Percentiles rank a stretch among this genome's conserved stretches.
Evolutionary conservation across 2,888 invertebrate genomes (phyloP).

Genomic region (Rhimphoctona megacephalus): DNA sequence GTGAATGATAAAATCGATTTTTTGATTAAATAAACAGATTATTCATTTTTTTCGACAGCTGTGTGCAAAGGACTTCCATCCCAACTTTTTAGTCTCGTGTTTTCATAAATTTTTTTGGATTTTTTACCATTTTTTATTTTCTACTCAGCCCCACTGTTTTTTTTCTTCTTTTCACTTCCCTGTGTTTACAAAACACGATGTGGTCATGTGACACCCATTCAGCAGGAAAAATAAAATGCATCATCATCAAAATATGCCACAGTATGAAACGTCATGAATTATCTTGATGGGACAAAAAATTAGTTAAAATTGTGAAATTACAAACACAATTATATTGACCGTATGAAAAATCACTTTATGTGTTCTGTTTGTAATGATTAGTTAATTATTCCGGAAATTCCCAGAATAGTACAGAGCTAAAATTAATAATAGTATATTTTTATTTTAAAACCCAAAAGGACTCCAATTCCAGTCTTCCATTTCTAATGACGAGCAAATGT

Average conservation of each 20-base stretch:
- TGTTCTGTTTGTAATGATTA: neutral
- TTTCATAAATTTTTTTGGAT: neutral
- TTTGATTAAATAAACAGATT: neutral
- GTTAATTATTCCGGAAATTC: neutral
- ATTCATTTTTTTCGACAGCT: neutral
- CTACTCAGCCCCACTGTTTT: neutral
- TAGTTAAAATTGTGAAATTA: neutral
- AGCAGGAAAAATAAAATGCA: neutral
- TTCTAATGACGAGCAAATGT: too few species aligned
- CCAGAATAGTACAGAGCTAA: neutral
- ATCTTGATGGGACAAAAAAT: neutral
- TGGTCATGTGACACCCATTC: neutral
- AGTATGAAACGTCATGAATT: neutral
- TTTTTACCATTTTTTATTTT: neutral
- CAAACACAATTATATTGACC: neutral
- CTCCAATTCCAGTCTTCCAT: too few species aligned
- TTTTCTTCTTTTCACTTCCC: neutral
- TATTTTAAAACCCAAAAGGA: too few species aligned
- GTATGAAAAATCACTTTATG: neutral
- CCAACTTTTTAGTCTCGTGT: neutral
- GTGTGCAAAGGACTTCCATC: neutral
- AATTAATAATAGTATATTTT: too few species aligned
- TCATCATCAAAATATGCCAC: neutral
- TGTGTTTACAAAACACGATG: neutral
- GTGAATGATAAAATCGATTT: neutral